Evolutionary conservation across 2,888 invertebrate species (phyloP), one percentile per base, ranked within the genome.

Genomic region (Maniola hyperantus): DNA sequence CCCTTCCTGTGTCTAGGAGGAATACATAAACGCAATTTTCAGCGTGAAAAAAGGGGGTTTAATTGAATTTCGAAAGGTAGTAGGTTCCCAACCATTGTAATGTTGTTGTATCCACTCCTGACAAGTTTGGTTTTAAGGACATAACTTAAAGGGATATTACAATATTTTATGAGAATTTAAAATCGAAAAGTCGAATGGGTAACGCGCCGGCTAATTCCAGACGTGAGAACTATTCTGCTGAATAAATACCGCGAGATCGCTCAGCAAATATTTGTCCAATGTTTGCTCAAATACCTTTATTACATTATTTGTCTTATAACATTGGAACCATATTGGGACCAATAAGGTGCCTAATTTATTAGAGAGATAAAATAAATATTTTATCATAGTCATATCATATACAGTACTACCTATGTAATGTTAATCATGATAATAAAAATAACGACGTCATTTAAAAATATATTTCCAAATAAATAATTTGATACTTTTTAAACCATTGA

Each of bases 201-300:
- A 59, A 67, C 20, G 63, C 26, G 36, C 62, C 34, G 20, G 46
- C 59, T 67, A 68, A 72, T 72, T 70, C 72, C 64, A 61, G 59
- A 67, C 64, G 72, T 71, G 70, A 67, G 70, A 72, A 70, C 71
- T 70, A 67, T 68, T 72, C 68, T 58, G 66, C 64, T 67, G 70
- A 70, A 70, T 68, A 72, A 72, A 72, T 72, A 70, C 70, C 72
- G 59, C 67, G 65, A 57, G 57, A 61, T 62, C 65, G 65, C 65
- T 70, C 66, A 65, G 58, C 71, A 71, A 72, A 72, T 68, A 65
- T 67, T 70, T 48, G 67, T 10, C 67, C 63, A 67, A 71, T 63
- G 65, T 71, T 72, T 65, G 67, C 55, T 59, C 65, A 70, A 68
- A 66, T 67, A 53, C 57, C 48, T 67, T 55, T 44, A 48, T 48